Evolutionary conservation across 2,113 vertebrate genomes (phyloP).

Genomic region (Melanostigma gelatinosum): DNA sequence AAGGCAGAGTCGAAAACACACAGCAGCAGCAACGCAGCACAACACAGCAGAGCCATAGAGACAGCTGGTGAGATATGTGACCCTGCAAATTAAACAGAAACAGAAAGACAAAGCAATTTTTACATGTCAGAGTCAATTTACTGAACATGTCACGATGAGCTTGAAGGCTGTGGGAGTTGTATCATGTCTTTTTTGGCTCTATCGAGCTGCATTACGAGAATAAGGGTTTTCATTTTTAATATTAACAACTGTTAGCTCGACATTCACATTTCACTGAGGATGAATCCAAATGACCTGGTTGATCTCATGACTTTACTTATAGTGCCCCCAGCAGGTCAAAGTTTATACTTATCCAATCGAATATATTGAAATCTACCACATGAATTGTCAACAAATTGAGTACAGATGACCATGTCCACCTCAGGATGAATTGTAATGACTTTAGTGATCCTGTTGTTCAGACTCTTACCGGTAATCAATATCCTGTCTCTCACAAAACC

Average conservation of each 20-base stretch:
- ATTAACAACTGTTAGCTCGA: neutral
- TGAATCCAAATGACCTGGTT: neutral
- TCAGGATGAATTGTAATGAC: neutral
- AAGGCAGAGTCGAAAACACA: conserved; percentile 34
- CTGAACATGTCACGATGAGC: neutral
- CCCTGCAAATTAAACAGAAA: conserved; percentile 25
- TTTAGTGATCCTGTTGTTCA: neutral
- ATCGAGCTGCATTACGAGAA: neutral
- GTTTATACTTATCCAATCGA: neutral
- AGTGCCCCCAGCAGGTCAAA: neutral
- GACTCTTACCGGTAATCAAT: neutral
- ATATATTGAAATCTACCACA: neutral
- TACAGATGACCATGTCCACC: neutral
- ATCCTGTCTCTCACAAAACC: neutral
- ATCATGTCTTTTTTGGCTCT: neutral
- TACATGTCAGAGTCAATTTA: neutral
- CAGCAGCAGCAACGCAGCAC: conserved; percentile 35
- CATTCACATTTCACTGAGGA: neutral
- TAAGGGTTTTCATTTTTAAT: neutral
- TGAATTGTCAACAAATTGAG: neutral
- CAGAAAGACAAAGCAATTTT: neutral
- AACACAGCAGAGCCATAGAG: conserved; percentile 51
- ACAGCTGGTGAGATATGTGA: neutral
- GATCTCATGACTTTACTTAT: neutral
- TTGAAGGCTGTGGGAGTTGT: neutral